Evolutionary conservation across 2,888 invertebrate genomes (phyloP).

Genomic region (Lymantria monacha): DNA sequence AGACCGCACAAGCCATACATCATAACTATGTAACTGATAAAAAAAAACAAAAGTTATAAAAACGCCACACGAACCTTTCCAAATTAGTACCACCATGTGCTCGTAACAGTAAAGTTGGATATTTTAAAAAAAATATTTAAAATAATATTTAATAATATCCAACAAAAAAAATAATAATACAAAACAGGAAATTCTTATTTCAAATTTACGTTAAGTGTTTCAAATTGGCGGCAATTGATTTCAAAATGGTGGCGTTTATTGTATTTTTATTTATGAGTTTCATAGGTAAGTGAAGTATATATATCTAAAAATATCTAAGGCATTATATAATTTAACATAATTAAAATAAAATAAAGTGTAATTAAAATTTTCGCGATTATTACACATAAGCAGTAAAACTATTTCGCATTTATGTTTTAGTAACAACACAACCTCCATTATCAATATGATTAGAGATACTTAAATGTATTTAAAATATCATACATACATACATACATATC

Average conservation of each 20-base stretch:
- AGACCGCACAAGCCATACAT: not conserved
- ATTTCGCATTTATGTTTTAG: too few relatives aligned
- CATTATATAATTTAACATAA: too few relatives aligned
- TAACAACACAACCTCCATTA: too few relatives aligned
- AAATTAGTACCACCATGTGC: not conserved
- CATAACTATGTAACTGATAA: not conserved
- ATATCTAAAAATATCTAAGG: not conserved
- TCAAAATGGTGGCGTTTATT: slow-evolving; percentile 41
- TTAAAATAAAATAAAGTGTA: too few relatives aligned
- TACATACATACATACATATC: too few relatives aligned
- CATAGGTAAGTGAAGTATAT: slow-evolving; percentile 44
- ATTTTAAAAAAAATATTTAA: slow-evolving; percentile 2
- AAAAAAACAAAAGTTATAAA: not conserved
- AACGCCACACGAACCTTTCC: not conserved
- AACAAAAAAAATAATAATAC: not conserved
- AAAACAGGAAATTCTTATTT: not conserved
- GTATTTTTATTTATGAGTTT: slow-evolving; percentile 41
- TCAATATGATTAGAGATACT: too few relatives aligned
- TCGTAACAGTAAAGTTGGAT: not conserved
- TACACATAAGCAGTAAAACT: too few relatives aligned
- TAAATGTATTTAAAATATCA: too few relatives aligned
- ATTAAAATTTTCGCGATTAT: too few relatives aligned
- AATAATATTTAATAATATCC: not conserved
- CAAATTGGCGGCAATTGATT: not conserved
- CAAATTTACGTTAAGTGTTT: slow-evolving; percentile 1